Evolutionary conservation across 2,797 vertebrate species (phyloP).

Genomic region (Notamacropus eugenii): DNA sequence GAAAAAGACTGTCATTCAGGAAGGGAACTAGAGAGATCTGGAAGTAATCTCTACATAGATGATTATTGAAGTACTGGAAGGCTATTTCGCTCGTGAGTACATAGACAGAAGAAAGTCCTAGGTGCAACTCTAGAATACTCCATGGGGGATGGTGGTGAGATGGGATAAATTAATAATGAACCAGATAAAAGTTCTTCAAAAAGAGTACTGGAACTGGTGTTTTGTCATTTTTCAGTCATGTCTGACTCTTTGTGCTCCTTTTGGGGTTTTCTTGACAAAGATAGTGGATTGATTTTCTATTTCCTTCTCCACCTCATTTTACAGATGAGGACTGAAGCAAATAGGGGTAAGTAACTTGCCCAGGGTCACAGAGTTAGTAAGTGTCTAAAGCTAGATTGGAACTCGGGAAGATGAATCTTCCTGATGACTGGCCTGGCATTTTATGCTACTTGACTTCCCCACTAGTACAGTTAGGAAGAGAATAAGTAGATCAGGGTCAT

Average conservation of each 20-base stretch:
- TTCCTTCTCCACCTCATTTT: not conserved
- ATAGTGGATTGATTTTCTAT: not conserved
- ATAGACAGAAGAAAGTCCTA: not conserved
- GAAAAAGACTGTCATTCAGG: not conserved
- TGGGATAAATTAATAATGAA: not conserved
- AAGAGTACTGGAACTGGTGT: not conserved
- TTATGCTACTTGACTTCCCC: not conserved
- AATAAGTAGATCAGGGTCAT: not conserved
- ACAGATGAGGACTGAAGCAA: not conserved
- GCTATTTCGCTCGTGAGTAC: not conserved
- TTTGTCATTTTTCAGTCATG: not conserved
- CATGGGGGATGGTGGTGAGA: not conserved
- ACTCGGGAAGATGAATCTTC: not conserved
- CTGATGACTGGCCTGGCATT: not conserved
- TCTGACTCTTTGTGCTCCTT: not conserved
- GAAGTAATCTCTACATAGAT: not conserved
- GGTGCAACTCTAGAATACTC: not conserved
- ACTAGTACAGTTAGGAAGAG: not conserved
- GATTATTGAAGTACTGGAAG: not conserved
- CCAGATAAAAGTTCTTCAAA: not conserved
- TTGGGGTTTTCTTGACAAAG: not conserved
- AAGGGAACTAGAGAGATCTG: not conserved
- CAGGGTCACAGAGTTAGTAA: not conserved
- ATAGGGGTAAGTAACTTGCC: not conserved
- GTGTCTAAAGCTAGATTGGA: not conserved